Base-by-base conservation (phyloP, 1,140 invertebrate genomes). In the Panulirus ornatus region DNA sequence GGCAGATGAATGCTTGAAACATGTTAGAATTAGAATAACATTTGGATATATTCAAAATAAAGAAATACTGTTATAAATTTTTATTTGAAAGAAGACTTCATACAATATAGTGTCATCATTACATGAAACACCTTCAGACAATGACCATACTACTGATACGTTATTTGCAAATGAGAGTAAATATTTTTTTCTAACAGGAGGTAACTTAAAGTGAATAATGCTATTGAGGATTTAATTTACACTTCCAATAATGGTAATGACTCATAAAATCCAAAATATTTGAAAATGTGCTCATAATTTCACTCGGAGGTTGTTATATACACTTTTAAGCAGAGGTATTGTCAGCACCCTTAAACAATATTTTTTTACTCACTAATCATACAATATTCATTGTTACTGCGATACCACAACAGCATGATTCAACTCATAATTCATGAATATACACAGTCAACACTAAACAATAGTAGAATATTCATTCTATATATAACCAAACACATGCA, bases 1-100 rank as follows among this genome's bases (percentile, higher is more conserved):
- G 2, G 2, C 30, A 66, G 0, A 66, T 66, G 58, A 58, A 14
- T 58, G 54, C 19, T 58, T 58, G 14, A 47, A 5, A 6, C 44
- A 47, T 47, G 44, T 47, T 5, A 30, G 27, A 9, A 66, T 27
- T 66, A 66, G 22, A 66, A 66, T 66, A 11, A 30, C 58, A 66
- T 66, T 47, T 88, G 85, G 85, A 89, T 89, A 83, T 89, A 89
- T 89, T 89, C 88, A 89, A 89, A 89, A 83, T 89, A 89, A 73
- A 83, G 79, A 70, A 89, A 89, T 42, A 38, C 19, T 83, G 79
- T 75, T 75, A 83, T 75, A 82, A 89, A 54, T 30, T 83, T 83
- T 89, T 89, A 83, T 83, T 89, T 83, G 38, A 75, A 44, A 83
- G 84, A 34, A 75, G 27, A 84, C 58, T 83, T 73, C 71, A 89